Conservation (phyloP, 2,113 vertebrate genomes). For the Cygnus buccinator region DNA sequence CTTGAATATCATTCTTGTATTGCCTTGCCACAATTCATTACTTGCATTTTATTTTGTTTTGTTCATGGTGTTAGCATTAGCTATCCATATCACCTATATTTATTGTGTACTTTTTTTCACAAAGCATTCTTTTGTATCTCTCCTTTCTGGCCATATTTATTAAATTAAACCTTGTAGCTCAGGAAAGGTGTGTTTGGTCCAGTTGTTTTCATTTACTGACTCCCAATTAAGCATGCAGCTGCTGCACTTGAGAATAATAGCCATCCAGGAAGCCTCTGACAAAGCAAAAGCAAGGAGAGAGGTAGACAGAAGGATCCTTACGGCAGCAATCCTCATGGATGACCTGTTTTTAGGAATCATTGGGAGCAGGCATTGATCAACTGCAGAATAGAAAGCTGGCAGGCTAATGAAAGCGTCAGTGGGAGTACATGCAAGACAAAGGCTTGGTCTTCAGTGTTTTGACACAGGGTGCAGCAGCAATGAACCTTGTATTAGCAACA, state of each 20-base stretch:
- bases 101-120: neutral
- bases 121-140: neutral
- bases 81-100: neutral
- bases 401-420: neutral
- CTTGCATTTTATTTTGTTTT: constrained; percentile 12
- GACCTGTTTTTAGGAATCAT: constrained; percentile 40
- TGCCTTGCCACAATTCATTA: neutral
- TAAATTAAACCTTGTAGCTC: constrained; percentile 3
- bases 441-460: neutral
- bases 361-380: neutral
- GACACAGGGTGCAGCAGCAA: neutral
- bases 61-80: constrained; percentile 2
- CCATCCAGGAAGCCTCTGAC: neutral
- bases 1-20: neutral
- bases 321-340: constrained; percentile 11
- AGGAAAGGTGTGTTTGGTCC: neutral
- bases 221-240: neutral
- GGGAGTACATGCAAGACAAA: neutral
- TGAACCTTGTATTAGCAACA: neutral
- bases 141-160: constrained; percentile 31
- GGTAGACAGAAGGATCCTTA: neutral
- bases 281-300: neutral
- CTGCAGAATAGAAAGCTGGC: neutral
- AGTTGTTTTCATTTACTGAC: neutral
- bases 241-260: neutral